phyloP scores from a whole-genome alignment of 2,797 vertebrate genomes.

The Peromyscus nudipes region DNA sequence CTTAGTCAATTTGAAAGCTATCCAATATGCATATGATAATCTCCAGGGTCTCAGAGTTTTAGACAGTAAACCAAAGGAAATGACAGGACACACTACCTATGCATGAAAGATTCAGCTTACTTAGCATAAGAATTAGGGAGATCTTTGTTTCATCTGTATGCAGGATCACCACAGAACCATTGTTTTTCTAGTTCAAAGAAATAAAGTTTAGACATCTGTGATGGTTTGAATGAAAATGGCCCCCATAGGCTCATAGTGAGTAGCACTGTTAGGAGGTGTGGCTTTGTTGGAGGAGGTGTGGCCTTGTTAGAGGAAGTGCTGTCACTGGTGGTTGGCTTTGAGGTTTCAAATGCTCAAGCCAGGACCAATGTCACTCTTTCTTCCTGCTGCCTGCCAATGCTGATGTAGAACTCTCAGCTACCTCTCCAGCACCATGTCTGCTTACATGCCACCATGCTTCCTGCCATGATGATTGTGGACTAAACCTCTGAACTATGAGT shows the following conservation, averaged over 20 bases:
- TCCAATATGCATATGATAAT: neutral
- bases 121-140: neutral
- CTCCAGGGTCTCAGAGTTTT: slow-evolving; percentile 16
- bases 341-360: neutral
- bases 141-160: neutral
- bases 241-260: neutral
- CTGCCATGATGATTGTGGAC: neutral
- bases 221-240: neutral
- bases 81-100: neutral
- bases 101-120: neutral
- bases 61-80: slow-evolving; percentile 27
- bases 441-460: neutral
- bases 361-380: neutral
- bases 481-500: neutral
- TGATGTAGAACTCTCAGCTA: neutral
- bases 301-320: neutral
- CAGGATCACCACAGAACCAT: neutral
- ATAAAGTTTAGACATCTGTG: neutral
- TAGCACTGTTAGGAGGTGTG: neutral
- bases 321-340: neutral
- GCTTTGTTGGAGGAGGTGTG: neutral
- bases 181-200: neutral
- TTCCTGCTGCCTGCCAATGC: neutral
- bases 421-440: neutral
- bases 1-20: neutral